Conservation (phyloP, 1,140 invertebrate genomes). For the Drosophila mayri region DNA sequence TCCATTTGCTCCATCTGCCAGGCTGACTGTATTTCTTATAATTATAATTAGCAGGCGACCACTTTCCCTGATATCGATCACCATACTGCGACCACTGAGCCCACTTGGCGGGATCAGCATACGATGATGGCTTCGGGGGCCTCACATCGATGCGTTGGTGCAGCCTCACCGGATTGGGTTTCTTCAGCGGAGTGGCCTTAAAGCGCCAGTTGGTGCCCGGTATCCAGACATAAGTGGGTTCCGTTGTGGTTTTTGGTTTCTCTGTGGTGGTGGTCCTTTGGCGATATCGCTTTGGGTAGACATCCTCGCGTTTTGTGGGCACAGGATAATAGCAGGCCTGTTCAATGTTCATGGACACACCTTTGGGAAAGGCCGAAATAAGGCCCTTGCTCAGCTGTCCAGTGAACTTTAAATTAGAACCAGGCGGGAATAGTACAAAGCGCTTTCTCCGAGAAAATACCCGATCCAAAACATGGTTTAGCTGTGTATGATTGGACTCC, state of each 20-base stretch:
- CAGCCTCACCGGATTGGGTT: conserved; percentile 45
- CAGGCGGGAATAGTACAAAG: conserved; percentile 71
- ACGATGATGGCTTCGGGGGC: conserved; percentile 13
- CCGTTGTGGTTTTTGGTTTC: conserved; percentile 50
- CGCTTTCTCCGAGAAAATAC: conserved; percentile 74
- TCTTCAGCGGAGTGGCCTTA: conserved; percentile 71
- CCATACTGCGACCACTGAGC: conserved; percentile 59
- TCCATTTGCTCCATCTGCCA: conserved; percentile 64
- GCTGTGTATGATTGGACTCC: conserved; percentile 32
- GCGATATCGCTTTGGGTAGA: conserved; percentile 73
- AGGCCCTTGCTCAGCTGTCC: conserved; percentile 62
- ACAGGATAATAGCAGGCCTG: conserved; percentile 74
- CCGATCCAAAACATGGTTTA: conserved; percentile 64
- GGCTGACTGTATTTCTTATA: conserved; percentile 43
- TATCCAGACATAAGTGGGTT: conserved; percentile 71
- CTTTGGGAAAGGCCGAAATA: conserved; percentile 56
- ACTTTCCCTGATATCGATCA: conserved; percentile 35
- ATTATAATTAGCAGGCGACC: conserved; percentile 30
- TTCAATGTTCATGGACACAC: conserved; percentile 67
- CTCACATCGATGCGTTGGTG: conserved; percentile 57
- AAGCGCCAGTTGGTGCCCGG: conserved; percentile 74
- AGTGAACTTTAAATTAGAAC: conserved; percentile 72
- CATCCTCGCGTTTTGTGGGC: conserved; percentile 63
- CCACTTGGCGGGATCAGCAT: conserved; percentile 52
- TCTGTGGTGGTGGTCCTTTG: conserved; percentile 63